These are phyloP conservation scores for Turritopsis rubra DNA, from an alignment of 30 jellyfish, hydroid and myxozoan species.

Conservation along the genomic window DNA sequence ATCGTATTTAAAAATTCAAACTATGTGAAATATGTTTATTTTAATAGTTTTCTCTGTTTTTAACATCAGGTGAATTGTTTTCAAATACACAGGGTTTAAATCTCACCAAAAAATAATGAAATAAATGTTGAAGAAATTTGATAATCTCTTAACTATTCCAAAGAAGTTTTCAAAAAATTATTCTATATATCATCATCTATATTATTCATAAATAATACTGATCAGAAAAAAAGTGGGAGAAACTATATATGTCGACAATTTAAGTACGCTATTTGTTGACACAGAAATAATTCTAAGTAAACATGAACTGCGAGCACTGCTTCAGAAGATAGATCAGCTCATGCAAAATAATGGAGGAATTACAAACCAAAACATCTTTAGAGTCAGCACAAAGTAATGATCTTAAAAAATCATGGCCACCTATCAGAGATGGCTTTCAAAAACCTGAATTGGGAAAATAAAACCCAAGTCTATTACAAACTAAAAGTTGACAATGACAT, in stretches of 20 bases:
- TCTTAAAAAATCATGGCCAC: background rate
- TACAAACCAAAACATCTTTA: background rate
- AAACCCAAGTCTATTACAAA: too few species aligned
- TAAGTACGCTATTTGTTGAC: background rate
- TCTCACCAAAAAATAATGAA: background rate
- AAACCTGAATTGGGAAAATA: too few species aligned
- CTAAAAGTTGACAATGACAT: too few species aligned
- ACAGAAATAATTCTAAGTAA: background rate
- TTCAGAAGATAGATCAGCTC: background rate
- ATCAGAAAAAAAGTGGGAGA: too few species aligned
- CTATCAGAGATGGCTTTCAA: too few species aligned
- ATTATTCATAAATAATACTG: too few species aligned
- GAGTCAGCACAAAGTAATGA: background rate
- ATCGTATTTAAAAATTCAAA: background rate
- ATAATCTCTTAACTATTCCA: too few species aligned
- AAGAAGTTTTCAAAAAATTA: too few species aligned
- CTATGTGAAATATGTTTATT: background rate
- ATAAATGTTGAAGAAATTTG: background rate
- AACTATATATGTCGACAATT: background rate
- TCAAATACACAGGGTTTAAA: background rate
- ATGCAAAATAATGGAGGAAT: background rate
- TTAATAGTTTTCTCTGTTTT: background rate
- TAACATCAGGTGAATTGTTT: background rate
- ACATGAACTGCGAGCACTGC: background rate
- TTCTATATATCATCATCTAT: background rate